A percentile compares a stretch with the other conserved stretches of the same genome.
Evolutionary conservation across 1,140 invertebrate species (phyloP).

Genomic region (Hetaerina americana): DNA sequence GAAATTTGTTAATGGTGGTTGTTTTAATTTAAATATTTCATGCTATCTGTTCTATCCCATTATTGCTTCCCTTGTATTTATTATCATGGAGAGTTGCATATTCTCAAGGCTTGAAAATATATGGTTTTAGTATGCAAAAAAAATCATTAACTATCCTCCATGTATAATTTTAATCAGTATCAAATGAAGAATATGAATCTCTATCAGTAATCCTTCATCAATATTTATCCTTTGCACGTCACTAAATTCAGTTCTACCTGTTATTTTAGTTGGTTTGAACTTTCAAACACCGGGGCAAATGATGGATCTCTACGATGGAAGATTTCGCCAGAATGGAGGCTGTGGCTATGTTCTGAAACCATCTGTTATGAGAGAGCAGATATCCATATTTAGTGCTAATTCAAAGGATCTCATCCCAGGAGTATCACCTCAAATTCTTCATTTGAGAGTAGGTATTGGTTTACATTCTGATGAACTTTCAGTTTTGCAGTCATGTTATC

Average conservation of each 20-base stretch:
- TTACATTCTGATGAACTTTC: too few relatives aligned
- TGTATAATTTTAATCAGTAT: too few relatives aligned
- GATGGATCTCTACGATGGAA: slow-evolving; percentile 43
- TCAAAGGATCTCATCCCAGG: slow-evolving; percentile 35
- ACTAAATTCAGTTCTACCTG: not conserved
- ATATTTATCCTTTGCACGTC: not conserved
- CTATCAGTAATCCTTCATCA: not conserved
- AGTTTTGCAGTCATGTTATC: too few relatives aligned
- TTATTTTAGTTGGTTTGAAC: slow-evolving; percentile 35
- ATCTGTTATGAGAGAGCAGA: slow-evolving; percentile 32
- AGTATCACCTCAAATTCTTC: slow-evolving; percentile 38
- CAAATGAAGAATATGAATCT: too few relatives aligned
- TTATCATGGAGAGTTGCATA: too few relatives aligned
- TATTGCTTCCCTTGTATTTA: too few relatives aligned
- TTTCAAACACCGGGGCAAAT: slow-evolving; percentile 40
- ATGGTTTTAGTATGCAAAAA: too few relatives aligned
- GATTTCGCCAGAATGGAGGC: slow-evolving; percentile 44
- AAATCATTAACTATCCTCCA: too few relatives aligned
- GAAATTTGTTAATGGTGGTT: too few relatives aligned
- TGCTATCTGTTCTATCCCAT: too few relatives aligned
- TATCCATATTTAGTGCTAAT: slow-evolving; percentile 34
- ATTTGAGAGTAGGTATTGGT: slow-evolving; percentile 42
- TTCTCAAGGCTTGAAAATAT: too few relatives aligned
- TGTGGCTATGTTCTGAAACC: slow-evolving; percentile 53
- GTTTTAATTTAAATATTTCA: too few relatives aligned